phyloP scores from a whole-genome alignment of 2,113 vertebrate genomes.

The Pycnonotus jocosus region DNA sequence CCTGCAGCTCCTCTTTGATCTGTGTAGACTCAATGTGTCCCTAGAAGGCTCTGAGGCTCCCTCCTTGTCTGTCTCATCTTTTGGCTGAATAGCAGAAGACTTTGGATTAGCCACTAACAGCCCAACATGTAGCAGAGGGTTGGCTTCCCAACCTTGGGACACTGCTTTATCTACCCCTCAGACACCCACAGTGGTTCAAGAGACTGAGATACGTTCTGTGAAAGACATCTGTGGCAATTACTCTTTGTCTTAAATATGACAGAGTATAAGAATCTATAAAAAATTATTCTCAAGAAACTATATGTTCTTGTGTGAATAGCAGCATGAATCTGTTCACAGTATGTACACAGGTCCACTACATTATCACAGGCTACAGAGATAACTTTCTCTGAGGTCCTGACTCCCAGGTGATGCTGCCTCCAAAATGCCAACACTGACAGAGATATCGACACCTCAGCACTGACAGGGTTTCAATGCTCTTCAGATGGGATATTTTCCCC shows the following conservation, averaged over 20 bases:
- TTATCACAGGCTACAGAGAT: not conserved
- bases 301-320: not conserved
- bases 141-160: not conserved
- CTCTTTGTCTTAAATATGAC: not conserved
- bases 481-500: not conserved
- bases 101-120: not conserved
- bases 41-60: not conserved
- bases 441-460: not conserved
- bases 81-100: not conserved
- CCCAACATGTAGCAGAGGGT: not conserved
- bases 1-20: not conserved
- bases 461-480: not conserved
- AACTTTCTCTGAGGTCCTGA: not conserved
- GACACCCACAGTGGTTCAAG: not conserved
- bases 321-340: not conserved
- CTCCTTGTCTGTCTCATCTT: not conserved
- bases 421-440: not conserved
- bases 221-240: not conserved
- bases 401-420: not conserved
- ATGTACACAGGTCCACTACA: accelerated
- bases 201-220: not conserved
- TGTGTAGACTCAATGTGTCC: not conserved
- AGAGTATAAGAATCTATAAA: not conserved
- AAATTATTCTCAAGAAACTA: not conserved
- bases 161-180: not conserved